A percentile compares a stretch with the other conserved stretches of the same genome.
Evolutionary conservation across 2,797 vertebrate species (phyloP).

Genomic region (Chiloscyllium punctatum): DNA sequence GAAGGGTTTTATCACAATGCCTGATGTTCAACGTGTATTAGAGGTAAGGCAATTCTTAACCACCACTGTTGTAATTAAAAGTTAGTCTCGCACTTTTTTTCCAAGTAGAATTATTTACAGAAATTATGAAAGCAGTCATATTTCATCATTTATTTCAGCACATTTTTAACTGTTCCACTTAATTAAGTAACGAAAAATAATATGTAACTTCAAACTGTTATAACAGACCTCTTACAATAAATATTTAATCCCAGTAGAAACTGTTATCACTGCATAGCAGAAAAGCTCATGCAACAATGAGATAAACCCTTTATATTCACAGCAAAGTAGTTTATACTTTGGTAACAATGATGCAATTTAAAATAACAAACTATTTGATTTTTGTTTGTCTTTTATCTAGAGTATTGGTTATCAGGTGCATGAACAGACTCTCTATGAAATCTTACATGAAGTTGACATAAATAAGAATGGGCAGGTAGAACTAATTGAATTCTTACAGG

Average conservation of each 20-base stretch:
- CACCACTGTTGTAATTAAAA: constrained; percentile 40
- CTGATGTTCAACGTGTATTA: constrained; percentile 85
- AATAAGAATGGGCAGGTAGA: constrained; percentile 98
- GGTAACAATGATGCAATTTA: not conserved
- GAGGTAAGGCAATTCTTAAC: constrained; percentile 59
- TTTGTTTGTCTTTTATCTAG: constrained; percentile 52
- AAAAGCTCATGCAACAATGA: too few species aligned
- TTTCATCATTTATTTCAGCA: constrained; percentile 45
- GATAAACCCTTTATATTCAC: not conserved
- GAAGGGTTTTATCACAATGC: constrained; percentile 90
- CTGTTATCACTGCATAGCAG: not conserved
- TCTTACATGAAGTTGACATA: constrained; percentile 91
- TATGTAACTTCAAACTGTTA: not conserved
- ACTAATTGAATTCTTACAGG: constrained; percentile 91
- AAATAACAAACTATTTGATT: not conserved
- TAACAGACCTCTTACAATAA: constrained; percentile 16
- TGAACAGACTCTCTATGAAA: constrained; percentile 86
- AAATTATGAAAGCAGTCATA: constrained; percentile 48
- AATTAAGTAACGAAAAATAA: constrained; percentile 50
- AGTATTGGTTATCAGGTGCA: constrained; percentile 84
- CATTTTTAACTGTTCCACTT: constrained; percentile 46
- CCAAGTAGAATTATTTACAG: constrained; percentile 42
- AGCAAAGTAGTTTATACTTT: not conserved
- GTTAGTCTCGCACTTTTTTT: not conserved
- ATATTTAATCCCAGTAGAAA: not conserved